phyloP scores from a whole-genome alignment of 35 echinoderm and acorn worm species.

The Amphiura filiformis region DNA sequence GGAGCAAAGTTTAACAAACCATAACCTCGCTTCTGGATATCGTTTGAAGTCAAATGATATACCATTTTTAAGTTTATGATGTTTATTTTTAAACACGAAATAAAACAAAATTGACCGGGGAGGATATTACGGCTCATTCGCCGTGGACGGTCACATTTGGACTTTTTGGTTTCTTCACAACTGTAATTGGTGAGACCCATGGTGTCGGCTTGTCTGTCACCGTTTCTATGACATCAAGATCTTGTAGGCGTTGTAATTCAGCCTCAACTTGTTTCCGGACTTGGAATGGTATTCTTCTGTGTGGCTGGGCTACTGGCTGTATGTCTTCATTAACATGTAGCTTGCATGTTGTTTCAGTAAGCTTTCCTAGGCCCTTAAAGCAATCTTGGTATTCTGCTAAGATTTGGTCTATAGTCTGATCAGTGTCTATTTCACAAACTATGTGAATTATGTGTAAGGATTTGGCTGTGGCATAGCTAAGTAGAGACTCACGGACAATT shows the following conservation, averaged over 20 bases:
- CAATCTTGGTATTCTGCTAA: slow-evolving; percentile 16
- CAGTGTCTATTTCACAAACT: slow-evolving; percentile 5
- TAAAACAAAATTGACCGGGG: too few relatives aligned
- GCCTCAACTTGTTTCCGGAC: slow-evolving; percentile 42
- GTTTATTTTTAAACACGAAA: too few relatives aligned
- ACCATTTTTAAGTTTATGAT: too few relatives aligned
- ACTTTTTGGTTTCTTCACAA: slow-evolving; percentile 68
- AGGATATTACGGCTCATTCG: too few relatives aligned
- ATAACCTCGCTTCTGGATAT: too few relatives aligned
- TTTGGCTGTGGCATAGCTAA: slow-evolving; percentile 56
- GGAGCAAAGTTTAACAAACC: too few relatives aligned
- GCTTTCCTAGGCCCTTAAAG: slow-evolving; percentile 44
- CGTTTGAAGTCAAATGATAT: too few relatives aligned
- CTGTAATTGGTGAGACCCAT: slow-evolving; percentile 80
- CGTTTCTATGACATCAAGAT: slow-evolving; percentile 67
- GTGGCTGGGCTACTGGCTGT: slow-evolving; percentile 55
- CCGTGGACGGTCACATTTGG: too few relatives aligned
- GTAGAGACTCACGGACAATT: slow-evolving; percentile 37
- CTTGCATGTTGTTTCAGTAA: slow-evolving; percentile 46
- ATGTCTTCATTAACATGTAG: slow-evolving; percentile 51
- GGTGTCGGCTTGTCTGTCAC: slow-evolving; percentile 56
- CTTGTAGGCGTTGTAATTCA: slow-evolving; percentile 57
- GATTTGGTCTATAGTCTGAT: background rate
- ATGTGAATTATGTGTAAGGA: slow-evolving; percentile 38
- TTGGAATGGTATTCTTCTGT: slow-evolving; percentile 66